Conservation (phyloP, 2,888 invertebrate species). For the Thymelicus lineola region DNA sequence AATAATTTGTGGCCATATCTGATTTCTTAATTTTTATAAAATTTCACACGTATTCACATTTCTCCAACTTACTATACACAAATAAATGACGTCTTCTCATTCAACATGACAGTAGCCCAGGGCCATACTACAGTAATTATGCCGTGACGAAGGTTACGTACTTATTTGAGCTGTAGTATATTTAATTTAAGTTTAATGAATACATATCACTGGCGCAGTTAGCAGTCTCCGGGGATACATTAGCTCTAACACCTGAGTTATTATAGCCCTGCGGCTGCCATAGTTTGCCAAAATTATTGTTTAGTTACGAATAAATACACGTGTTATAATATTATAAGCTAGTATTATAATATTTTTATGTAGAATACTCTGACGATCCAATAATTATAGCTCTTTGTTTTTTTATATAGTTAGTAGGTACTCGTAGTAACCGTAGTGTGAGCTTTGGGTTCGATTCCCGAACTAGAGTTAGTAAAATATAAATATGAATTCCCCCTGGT, state of each 20-base stretch:
- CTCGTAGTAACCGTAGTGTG: too few species aligned
- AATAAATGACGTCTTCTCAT: too few species aligned
- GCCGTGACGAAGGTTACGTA: neutral
- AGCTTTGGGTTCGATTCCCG: too few species aligned
- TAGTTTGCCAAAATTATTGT: conserved; percentile 3
- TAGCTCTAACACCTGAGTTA: conserved; percentile 23
- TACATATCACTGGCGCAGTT: conserved; percentile 11
- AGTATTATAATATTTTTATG: neutral
- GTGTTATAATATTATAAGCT: neutral
- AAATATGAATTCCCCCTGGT: too few species aligned
- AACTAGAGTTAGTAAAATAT: too few species aligned
- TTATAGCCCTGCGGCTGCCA: conserved; percentile 12
- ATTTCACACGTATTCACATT: too few species aligned
- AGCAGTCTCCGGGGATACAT: conserved; percentile 17
- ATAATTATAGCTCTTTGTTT: too few species aligned
- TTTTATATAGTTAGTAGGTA: too few species aligned
- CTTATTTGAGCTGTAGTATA: conserved; percentile 13
- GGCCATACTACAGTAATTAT: neutral
- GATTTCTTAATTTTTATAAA: too few species aligned
- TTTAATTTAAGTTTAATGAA: conserved; percentile 19
- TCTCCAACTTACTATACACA: too few species aligned
- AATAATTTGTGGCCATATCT: too few species aligned
- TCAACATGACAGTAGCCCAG: too few species aligned
- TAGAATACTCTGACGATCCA: neutral
- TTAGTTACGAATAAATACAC: neutral